Base-by-base conservation (phyloP, 2,113 vertebrate species). In the Dasyornis broadbenti region DNA sequence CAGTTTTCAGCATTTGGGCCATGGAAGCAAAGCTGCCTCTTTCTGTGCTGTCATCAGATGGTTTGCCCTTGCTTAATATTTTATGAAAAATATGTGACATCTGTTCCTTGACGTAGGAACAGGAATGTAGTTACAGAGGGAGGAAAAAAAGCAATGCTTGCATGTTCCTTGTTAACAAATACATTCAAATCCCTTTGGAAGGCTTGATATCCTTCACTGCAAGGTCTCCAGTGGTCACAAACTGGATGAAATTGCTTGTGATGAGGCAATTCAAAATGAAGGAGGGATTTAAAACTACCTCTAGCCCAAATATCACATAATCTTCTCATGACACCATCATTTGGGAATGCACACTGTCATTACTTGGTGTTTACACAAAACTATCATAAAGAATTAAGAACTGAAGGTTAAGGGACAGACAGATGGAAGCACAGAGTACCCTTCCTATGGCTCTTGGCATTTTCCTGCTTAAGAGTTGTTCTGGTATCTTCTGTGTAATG, bases 61-160 rank as follows among this genome's bases (percentile, higher is more conserved):
- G 45, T 24, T 85, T 85, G 47, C 27, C 44, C 31, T 91, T 92
- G 68, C 31, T 94, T 83, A 83, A 26, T 81, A 68, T 90, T 94
- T 92, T 86, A 90, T 78, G 75, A 85, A 95, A 94, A 95, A 89
- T 75, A 49, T 1, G 11, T 82, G 65, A 88, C 71, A 86, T 80
- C 88, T 64, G 52, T 94, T 92, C 60, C 71, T 79, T 94, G 82
- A 92, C 1, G 1, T 30, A 83, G 44, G 52, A 88, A 56, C 21
- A 87, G 52, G 33, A 89, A 93, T 60, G 37, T 53, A 88, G 59
- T 69, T 76, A 76, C 9, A 78, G 53, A 68, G 21, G 14, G 13
- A 17, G 9, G 27, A 31, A 89, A 86, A 92, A 78, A 17, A 61
- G 44, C 8, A 4, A 86, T 49, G 37, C 69, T 92, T 95, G 72